Conservation (phyloP, 1,140 invertebrate species). For the Drosophila kohkoa region DNA sequence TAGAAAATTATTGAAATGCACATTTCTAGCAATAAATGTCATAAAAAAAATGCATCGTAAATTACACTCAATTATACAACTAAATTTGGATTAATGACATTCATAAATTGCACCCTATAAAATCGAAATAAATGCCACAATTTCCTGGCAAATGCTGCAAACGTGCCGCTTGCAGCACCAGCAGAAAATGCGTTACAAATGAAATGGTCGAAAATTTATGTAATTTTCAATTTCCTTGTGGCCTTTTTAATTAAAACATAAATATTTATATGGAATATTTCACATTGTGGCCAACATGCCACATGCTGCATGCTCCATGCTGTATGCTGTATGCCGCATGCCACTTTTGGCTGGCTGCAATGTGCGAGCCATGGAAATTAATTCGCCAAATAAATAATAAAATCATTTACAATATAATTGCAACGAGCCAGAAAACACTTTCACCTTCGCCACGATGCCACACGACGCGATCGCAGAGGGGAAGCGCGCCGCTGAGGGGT, state of each 20-base stretch:
- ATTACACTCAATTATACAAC: conserved; percentile 50
- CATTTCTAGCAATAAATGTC: neutral
- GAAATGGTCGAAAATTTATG: conserved; percentile 66
- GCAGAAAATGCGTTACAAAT: conserved; percentile 59
- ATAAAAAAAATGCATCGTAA: conserved; percentile 14
- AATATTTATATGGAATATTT: conserved; percentile 83
- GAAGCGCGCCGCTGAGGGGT: neutral
- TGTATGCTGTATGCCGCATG: neutral
- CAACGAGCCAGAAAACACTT: conserved; percentile 71
- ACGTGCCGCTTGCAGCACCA: neutral
- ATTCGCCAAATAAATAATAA: conserved; percentile 83
- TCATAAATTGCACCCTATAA: conserved; percentile 76
- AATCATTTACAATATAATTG: conserved; percentile 83
- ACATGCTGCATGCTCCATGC: conserved; percentile 8
- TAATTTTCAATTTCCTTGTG: conserved; percentile 80
- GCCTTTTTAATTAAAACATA: conserved; percentile 83
- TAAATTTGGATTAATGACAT: conserved; percentile 71
- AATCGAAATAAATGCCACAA: conserved; percentile 61
- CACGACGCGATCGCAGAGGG: neutral
- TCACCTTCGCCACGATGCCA: conserved; percentile 74
- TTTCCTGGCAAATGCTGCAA: conserved; percentile 39
- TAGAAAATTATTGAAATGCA: too few species aligned
- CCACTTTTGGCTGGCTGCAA: conserved; percentile 9
- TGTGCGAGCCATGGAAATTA: conserved; percentile 61
- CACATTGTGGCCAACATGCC: conserved; percentile 37